Evolutionary conservation across 2,888 invertebrate species (phyloP), one percentile per base, ranked within the genome.

Genomic region (Agrotis clavis): DNA sequence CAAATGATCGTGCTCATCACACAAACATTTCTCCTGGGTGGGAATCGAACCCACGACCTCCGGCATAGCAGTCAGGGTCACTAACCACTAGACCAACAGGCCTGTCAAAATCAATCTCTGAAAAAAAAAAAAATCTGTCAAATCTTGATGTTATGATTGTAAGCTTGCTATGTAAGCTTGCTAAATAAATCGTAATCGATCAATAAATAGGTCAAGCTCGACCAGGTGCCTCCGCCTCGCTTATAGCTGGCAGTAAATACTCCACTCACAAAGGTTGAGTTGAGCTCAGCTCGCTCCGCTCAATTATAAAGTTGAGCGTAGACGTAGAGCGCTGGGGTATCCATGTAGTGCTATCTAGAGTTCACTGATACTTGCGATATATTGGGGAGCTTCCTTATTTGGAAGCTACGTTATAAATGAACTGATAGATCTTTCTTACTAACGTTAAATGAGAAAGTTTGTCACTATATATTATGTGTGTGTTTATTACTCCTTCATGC

Each of bases 261-360:
- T 71, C 67, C 59, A 61, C 63, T 75, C 76, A 77, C 77, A 81
- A 81, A 83, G 82, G 79, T 81, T 81, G 78, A 84, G 83, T 84
- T 74, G 74, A 67, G 79, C 67, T 69, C 74, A 78, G 81, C 83
- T 18, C 66, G 79, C 67, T 41, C 25, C 75, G 79, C 83, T 85
- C 88, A 83, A 87, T 89, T 89, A 88, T 83, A 84, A 87, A 89
- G 86, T 89, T 87, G 71, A 66, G 66, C 75, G 71, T 56, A 41
- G 60, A 30, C 48, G 47, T n/a, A 18, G 11, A 41, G 57, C 41
- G 65, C 56, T n/a, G n/a, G n/a, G 25, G 54, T 63, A 68, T 69
- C 69, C 62, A 50, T 61, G 35, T 18, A 61, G 50, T 35, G 18
- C 50, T 19, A 51, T 14, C 48, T 65, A 35, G 25, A 18, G 30